Base-by-base conservation (phyloP, 2,888 invertebrate genomes). In the Leucoptera coffeella region DNA sequence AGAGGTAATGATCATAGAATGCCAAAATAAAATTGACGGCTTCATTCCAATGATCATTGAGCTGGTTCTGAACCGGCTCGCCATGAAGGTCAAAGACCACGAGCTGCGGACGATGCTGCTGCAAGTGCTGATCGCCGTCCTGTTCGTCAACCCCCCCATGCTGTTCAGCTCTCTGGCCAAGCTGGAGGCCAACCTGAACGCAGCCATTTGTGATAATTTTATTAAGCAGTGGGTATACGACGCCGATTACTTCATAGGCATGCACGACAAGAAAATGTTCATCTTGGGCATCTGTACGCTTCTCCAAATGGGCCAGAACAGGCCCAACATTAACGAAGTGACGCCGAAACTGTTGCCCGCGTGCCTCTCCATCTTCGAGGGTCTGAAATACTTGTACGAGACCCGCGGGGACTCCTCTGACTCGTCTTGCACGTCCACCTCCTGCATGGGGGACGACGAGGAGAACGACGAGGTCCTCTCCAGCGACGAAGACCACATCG, bases 191-290 rank as follows among this genome's bases (percentile, higher is more conserved):
- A 77, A 82, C 29, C 80, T 83, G 14, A 77, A 80, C 35, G 85
- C 87, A 27, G 82, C 89, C 22, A 84, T 92, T 38, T 83, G 89
- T 19, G 81, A 86, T 29, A 91, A 93, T 55, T 96, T 96, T 51
- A 84, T 96, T 40, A 90, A 92, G 48, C 95, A 95, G 55, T 96
- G 95, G 95, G 78, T 97, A 32, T 85, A 88, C 42, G 96, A 97
- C 49, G 85, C 88, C 0, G 94, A 96, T 52, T 94, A 93, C 49
- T 97, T 97, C 60, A 73, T 95, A 40, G 96, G 96, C 9, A 71
- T 94, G 20, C 94, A 94, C 45, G 93, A 94, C 57, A 76, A 93
- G 28, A 96, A 96, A 64, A 71, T 97, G 32, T 93, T 93, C 58
- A 90, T 96, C 8, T 76, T 97, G 27, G 97, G 96, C 22, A 73